Evolutionary conservation across 2,797 vertebrate species (phyloP), one percentile per base, ranked within the genome.

Genomic region (Echiichthys vipera): DNA sequence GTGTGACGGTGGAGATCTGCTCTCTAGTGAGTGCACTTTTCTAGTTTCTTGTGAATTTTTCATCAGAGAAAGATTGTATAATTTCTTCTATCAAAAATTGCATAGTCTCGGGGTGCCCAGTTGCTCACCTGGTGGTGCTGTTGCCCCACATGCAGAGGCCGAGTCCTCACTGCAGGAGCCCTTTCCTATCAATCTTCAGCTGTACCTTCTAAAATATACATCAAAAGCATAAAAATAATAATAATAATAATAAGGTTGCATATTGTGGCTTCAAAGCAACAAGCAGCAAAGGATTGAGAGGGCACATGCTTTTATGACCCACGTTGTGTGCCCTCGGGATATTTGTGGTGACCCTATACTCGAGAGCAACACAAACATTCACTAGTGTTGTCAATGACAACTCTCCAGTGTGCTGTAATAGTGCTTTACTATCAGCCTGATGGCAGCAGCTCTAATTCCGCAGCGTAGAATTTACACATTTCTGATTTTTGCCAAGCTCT

Each of bases 341-440:
- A 59, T 80, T 71, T 50, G 20, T 46, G 32, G 20, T 17, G 10
- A 10, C 29, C 40, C 15, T 7, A 5, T 37, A 37, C 58, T 65
- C 65, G 18, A 69, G 32, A 70, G 42, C n/a, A 65, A 68, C 2
- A 69, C 58, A 69, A 71, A 67, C 55, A 67, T 58, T 56, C 18
- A 59, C 54, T 36, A 56, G 45, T 45, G 56, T 66, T 67, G 68
- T 73, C 34, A 74, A 10, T 46, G 66, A 63, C 27, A 55, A 57
- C 37, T 49, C 65, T 55, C 37, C 67, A 56, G 40, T 32, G 53
- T 62, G 56, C 27, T 73, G 14, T 42, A 29, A 49, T 57, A 51
- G 55, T 34, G 25, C 29, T 72, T 46, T 53, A 57, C 50, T 65
- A 61, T 71, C 37, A 49, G 36, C 14, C 56, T n/a, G 43, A 11